phyloP scores from a whole-genome alignment of 2,888 invertebrate genomes.

The Cinara cedri region DNA sequence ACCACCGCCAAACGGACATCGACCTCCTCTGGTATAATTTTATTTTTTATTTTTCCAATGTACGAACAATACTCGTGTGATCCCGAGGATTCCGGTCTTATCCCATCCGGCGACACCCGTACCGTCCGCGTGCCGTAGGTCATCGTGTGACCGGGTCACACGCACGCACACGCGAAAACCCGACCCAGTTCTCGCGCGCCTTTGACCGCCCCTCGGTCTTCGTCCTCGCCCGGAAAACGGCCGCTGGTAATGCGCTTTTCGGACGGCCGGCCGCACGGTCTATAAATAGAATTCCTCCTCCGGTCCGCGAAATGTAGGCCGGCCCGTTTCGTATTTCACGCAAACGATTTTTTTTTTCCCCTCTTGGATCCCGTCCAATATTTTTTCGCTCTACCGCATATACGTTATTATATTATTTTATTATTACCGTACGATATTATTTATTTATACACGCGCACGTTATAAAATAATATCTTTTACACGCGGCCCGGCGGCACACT shows the following conservation, averaged over 20 bases:
- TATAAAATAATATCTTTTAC: too few relatives aligned
- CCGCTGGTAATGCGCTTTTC: not conserved
- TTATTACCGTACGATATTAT: too few relatives aligned
- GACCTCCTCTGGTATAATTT: constrained; percentile 30
- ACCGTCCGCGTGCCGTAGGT: too few relatives aligned
- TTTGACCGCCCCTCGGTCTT: too few relatives aligned
- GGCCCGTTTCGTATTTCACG: constrained; percentile 42
- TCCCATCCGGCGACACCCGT: not conserved
- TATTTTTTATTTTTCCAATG: not conserved
- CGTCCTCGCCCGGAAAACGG: too few relatives aligned
- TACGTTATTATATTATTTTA: too few relatives aligned
- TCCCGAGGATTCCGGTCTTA: not conserved
- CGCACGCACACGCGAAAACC: too few relatives aligned
- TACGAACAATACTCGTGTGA: too few relatives aligned
- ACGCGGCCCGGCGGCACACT: too few relatives aligned
- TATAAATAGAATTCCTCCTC: constrained; percentile 15
- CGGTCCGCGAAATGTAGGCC: constrained; percentile 44
- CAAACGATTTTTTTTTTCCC: not conserved
- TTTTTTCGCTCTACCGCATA: not conserved
- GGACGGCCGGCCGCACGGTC: not conserved
- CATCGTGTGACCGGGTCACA: too few relatives aligned
- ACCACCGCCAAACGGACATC: constrained; percentile 4
- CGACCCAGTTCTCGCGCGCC: too few relatives aligned
- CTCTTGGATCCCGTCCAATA: constrained; percentile 38
- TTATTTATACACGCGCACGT: too few relatives aligned